Percentiles rank a stretch among this genome's conserved stretches.
Conservation (phyloP, 2,797 vertebrate genomes). For the Halcyon smyrnensis region DNA sequence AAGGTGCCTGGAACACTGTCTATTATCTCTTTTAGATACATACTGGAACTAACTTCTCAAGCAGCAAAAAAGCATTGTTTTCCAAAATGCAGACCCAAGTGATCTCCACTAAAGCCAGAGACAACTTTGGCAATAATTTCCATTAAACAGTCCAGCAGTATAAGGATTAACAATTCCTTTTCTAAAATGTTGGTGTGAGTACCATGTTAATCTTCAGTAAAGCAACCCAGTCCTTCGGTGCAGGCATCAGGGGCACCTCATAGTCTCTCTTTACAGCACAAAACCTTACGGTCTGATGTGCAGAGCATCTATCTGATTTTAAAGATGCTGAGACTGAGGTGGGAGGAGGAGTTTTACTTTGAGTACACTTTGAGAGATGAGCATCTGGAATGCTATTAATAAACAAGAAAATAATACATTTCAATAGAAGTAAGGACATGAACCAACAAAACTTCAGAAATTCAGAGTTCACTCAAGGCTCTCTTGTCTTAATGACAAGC, state of each 20-base stretch:
- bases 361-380: not conserved
- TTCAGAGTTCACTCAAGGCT: slow-evolving; percentile 1
- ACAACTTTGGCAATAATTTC: not conserved
- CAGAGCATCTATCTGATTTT: not conserved
- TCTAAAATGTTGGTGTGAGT: not conserved
- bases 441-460: not conserved
- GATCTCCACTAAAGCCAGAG: not conserved
- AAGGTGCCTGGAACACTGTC: not conserved
- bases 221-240: not conserved
- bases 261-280: not conserved
- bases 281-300: not conserved
- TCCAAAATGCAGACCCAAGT: not conserved
- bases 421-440: not conserved
- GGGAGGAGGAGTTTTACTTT: not conserved
- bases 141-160: not conserved
- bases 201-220: not conserved
- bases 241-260: not conserved
- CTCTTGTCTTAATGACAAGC: not conserved
- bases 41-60: not conserved
- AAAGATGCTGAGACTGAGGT: not conserved
- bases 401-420: not conserved
- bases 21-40: not conserved
- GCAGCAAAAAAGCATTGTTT: not conserved
- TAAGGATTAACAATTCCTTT: not conserved
- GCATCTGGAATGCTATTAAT: not conserved